These are phyloP conservation scores for Calyptommatus sinebrachiatus DNA, from an alignment of 2,113 vertebrate species.

Conservation along the genomic window DNA sequence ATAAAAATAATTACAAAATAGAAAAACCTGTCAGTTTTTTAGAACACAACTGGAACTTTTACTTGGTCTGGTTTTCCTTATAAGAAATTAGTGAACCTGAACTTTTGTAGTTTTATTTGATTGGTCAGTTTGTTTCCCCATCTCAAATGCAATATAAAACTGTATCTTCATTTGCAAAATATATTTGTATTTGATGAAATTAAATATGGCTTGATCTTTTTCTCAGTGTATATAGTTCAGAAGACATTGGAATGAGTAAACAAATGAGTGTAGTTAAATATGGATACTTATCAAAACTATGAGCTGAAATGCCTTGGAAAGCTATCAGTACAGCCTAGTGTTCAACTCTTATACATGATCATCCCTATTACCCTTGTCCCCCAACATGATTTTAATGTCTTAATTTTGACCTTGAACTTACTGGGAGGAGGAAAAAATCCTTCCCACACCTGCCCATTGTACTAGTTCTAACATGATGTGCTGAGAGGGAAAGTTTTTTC, in stretches of 20 bases:
- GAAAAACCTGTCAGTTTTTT: constrained; percentile 73
- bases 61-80: constrained; percentile 52
- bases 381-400: no score
- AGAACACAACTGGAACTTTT: constrained; percentile 62
- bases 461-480: no score
- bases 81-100: constrained; percentile 57
- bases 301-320: no score
- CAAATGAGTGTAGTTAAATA: constrained; percentile 50
- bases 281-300: no score
- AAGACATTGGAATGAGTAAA: not conserved
- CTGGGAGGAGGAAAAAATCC: no score
- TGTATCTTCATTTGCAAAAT: constrained; percentile 55
- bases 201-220: constrained; percentile 54
- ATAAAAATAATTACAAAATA: constrained; percentile 80
- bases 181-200: constrained; percentile 68
- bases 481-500: no score
- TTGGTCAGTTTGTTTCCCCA: constrained; percentile 55
- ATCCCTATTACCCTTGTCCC: no score
- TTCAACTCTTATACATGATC: no score
- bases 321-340: no score
- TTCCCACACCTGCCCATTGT: no score
- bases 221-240: not conserved
- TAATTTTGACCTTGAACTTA: no score
- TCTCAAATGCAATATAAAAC: constrained; percentile 66
- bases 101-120: constrained; percentile 62